A percentile compares a stretch with the other conserved stretches of the same genome.
Evolutionary conservation across 1,140 invertebrate genomes (phyloP).

Genomic region (Aphelenchoides besseyi): DNA sequence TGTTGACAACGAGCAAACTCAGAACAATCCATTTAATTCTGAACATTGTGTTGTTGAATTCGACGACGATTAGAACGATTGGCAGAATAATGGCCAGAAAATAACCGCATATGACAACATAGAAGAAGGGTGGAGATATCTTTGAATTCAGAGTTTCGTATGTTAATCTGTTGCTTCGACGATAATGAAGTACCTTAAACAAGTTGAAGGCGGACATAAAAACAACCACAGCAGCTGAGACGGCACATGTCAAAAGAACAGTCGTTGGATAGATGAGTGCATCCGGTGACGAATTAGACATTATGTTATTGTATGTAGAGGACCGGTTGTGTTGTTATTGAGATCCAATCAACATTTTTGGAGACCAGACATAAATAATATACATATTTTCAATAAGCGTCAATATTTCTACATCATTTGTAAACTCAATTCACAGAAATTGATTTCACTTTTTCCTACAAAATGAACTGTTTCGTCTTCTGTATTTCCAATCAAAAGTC

Average conservation of each 20-base stretch:
- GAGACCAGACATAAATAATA: too few relatives aligned
- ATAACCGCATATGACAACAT: not conserved
- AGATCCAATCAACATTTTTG: too few relatives aligned
- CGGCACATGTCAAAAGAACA: not conserved
- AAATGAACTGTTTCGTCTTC: too few relatives aligned
- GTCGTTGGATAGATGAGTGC: not conserved
- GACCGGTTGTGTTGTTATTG: too few relatives aligned
- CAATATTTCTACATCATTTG: too few relatives aligned
- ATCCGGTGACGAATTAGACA: too few relatives aligned
- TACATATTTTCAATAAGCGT: too few relatives aligned
- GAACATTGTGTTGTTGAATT: constrained; percentile 8
- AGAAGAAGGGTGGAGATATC: not conserved
- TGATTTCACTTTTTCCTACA: too few relatives aligned
- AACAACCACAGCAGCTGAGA: not conserved
- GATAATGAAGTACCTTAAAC: not conserved
- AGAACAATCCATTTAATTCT: not conserved
- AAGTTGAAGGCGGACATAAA: not conserved
- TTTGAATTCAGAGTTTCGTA: not conserved
- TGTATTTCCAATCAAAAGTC: too few relatives aligned
- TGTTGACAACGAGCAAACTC: not conserved
- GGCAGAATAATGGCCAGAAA: not conserved
- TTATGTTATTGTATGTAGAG: too few relatives aligned
- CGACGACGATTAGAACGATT: constrained; percentile 11
- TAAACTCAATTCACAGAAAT: too few relatives aligned
- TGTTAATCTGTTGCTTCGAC: constrained; percentile 9